phyloP scores from a whole-genome alignment of 1,140 invertebrate genomes.

The Drosophila baimaii region DNA sequence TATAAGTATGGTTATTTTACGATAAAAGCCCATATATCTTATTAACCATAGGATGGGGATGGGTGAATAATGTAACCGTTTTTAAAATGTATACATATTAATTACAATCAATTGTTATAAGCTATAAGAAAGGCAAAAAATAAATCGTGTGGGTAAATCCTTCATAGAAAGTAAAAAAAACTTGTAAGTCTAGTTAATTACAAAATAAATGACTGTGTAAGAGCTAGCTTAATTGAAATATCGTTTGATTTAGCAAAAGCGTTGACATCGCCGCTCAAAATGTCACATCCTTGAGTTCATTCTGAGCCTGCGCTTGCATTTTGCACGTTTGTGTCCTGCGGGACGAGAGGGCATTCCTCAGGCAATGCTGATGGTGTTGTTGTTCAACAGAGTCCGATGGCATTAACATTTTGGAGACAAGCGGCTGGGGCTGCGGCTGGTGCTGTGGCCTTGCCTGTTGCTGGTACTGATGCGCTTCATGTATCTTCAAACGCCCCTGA shows the following conservation, averaged over 20 bases:
- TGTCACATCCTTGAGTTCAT: conserved; percentile 87
- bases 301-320: conserved; percentile 88
- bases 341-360: conserved; percentile 38
- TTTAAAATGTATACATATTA: not conserved
- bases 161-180: conserved; percentile 17
- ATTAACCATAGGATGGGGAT: conserved; percentile 13
- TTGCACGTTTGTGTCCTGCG: conserved; percentile 80
- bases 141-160: conserved; percentile 11
- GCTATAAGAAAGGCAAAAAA: not conserved
- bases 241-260: conserved; percentile 9
- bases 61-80: conserved; percentile 5
- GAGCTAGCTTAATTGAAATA: conserved; percentile 26
- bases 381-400: conserved; percentile 22
- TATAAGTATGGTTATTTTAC: not conserved
- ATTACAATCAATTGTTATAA: conserved; percentile 1
- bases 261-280: conserved; percentile 79
- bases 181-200: conserved; percentile 6
- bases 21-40: conserved; percentile 11
- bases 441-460: conserved; percentile 25
- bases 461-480: conserved; percentile 32
- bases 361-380: conserved; percentile 14
- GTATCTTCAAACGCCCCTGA: conserved; percentile 36
- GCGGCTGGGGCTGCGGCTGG: conserved; percentile 1
- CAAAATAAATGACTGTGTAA: conserved; percentile 11
- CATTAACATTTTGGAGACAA: conserved; percentile 12